phyloP scores from a whole-genome alignment of 1,140 invertebrate genomes.

The Aphaenogaster ashmeadi region DNA sequence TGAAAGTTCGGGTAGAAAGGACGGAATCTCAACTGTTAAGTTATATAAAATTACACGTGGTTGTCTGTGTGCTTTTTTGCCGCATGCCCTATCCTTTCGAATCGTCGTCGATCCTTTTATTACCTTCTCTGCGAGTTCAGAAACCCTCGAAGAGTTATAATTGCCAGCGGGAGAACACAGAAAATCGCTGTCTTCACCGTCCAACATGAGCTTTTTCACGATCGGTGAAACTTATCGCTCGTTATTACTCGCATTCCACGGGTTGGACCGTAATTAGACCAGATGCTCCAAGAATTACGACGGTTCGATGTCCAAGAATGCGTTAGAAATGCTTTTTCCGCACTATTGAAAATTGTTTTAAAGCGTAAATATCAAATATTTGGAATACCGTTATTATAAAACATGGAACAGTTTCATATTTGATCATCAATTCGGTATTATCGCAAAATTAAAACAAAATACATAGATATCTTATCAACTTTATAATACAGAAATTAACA shows the following conservation, averaged over 20 bases:
- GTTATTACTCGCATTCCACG: constrained; percentile 48
- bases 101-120: constrained; percentile 67
- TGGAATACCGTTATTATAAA: neutral
- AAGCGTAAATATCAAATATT: constrained; percentile 20
- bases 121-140: constrained; percentile 52
- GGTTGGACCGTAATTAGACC: constrained; percentile 49
- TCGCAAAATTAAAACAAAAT: neutral
- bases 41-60: constrained; percentile 71
- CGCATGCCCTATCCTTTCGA: constrained; percentile 52
- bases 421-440: neutral
- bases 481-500: neutral
- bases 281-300: constrained; percentile 50
- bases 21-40: constrained; percentile 72
- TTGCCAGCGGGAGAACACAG: constrained; percentile 53
- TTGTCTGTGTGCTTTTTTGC: constrained; percentile 60
- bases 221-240: constrained; percentile 63
- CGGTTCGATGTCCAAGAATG: constrained; percentile 43
- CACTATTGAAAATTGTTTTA: neutral
- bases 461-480: neutral
- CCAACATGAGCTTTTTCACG: constrained; percentile 63
- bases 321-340: constrained; percentile 21
- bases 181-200: constrained; percentile 55
- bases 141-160: constrained; percentile 67
- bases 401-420: neutral
- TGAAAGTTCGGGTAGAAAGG: constrained; percentile 31